Conservation (phyloP, 2,113 vertebrate species). For the Tapirus terrestris region DNA sequence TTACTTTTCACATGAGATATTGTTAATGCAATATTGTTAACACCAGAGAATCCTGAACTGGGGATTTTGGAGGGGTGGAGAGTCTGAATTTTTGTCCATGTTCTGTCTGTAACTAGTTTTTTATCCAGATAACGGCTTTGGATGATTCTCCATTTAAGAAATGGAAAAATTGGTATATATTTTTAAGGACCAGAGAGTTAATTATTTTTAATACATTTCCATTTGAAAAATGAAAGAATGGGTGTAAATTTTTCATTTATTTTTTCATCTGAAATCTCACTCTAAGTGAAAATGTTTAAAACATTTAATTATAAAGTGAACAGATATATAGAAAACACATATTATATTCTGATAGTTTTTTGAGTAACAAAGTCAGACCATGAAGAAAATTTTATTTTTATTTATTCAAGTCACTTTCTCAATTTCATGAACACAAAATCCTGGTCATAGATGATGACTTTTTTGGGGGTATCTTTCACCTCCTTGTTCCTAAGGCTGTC, state of each 20-base stretch:
- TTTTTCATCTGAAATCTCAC: neutral
- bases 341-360: neutral
- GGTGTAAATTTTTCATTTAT: neutral
- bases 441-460: neutral
- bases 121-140: too few species aligned
- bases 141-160: too few species aligned
- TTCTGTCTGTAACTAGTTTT: too few species aligned
- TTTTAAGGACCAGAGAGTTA: neutral
- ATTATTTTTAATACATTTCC: neutral
- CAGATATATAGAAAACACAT: neutral
- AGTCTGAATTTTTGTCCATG: too few species aligned
- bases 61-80: too few species aligned
- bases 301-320: neutral
- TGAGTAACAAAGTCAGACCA: neutral
- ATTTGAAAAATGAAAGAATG: neutral
- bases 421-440: neutral
- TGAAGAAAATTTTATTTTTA: neutral
- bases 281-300: neutral
- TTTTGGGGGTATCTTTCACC: slow-evolving; percentile 72
- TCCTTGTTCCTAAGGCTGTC: slow-evolving; percentile 77
- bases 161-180: too few species aligned
- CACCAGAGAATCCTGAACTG: too few species aligned
- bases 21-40: too few species aligned
- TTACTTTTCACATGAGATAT: neutral
- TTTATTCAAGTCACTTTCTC: neutral